phyloP scores from a whole-genome alignment of 2,888 invertebrate species.

The Melinaea marsaeus region DNA sequence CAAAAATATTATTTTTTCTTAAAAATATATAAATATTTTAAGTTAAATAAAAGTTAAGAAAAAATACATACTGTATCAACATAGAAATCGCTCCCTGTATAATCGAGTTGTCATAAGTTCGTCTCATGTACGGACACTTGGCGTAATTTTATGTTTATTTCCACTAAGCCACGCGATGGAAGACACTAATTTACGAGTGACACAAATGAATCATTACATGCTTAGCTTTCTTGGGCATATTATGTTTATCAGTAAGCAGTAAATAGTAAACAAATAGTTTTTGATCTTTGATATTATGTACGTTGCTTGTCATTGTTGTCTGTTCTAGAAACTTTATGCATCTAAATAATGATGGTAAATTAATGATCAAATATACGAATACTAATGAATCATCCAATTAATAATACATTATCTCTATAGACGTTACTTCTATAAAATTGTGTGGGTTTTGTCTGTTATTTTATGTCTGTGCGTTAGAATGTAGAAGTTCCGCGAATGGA shows the following conservation, averaged over 20 bases:
- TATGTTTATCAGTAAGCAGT: constrained; percentile 6
- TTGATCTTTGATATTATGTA: too few species aligned
- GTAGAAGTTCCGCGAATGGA: constrained; percentile 50
- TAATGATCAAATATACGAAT: too few species aligned
- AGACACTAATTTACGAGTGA: constrained; percentile 10
- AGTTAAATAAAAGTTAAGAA: neutral
- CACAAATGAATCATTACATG: constrained; percentile 18
- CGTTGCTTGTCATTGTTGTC: constrained; percentile 3
- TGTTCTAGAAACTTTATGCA: neutral
- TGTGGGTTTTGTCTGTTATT: neutral
- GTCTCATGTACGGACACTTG: constrained; percentile 48
- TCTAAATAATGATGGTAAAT: too few species aligned
- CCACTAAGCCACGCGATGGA: constrained; percentile 31
- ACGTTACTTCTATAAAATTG: neutral
- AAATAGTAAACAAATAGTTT: too few species aligned
- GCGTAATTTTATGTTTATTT: constrained; percentile 57
- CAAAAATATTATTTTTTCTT: too few species aligned
- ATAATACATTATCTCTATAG: neutral
- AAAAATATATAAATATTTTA: too few species aligned
- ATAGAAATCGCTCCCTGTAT: constrained; percentile 47
- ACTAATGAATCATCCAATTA: too few species aligned
- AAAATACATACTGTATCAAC: constrained; percentile 38
- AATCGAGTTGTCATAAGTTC: constrained; percentile 54
- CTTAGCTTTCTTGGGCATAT: constrained; percentile 2
- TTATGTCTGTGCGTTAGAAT: constrained; percentile 18